phyloP scores from a whole-genome alignment of 1,140 invertebrate species.

The Drosophila truncata region DNA sequence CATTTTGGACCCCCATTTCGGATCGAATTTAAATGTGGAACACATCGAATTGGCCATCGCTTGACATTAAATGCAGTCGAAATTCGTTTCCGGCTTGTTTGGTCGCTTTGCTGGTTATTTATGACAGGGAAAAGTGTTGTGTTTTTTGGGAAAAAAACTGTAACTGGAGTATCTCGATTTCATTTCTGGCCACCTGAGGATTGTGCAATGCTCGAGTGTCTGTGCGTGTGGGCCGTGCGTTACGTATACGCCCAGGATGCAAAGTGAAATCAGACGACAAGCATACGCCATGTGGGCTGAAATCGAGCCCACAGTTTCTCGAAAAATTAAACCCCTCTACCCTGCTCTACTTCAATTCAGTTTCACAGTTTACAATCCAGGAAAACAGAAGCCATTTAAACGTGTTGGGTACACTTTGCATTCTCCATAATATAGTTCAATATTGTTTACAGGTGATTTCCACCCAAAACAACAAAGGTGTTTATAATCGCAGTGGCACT shows the following conservation, averaged over 20 bases:
- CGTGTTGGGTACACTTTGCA: constrained; percentile 30
- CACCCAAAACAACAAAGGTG: constrained; percentile 46
- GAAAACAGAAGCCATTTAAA: constrained; percentile 29
- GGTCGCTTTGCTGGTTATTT: constrained; percentile 42
- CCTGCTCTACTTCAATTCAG: constrained; percentile 26
- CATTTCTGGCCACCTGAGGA: constrained; percentile 36
- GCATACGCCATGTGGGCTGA: constrained; percentile 63
- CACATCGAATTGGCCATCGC: constrained; percentile 70
- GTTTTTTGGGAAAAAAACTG: constrained; percentile 14
- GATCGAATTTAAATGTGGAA: constrained; percentile 64
- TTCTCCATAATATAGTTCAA: constrained; percentile 15
- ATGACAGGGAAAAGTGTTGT: constrained; percentile 29
- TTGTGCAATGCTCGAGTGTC: constrained; percentile 25
- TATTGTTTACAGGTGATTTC: constrained; percentile 59
- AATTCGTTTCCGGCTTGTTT: constrained; percentile 70
- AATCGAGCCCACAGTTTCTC: constrained; percentile 12
- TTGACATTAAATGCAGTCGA: constrained; percentile 69
- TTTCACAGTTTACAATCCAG: constrained; percentile 29
- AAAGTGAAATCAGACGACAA: constrained; percentile 35
- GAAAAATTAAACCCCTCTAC: background rate
- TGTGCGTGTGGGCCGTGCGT: constrained; percentile 35
- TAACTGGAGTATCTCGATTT: constrained; percentile 27
- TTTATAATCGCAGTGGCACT: constrained; percentile 54
- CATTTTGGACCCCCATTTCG: constrained; percentile 45
- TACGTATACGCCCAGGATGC: constrained; percentile 54